phyloP scores from a whole-genome alignment of 2,113 vertebrate genomes.

The Lasiurus cinereus region DNA sequence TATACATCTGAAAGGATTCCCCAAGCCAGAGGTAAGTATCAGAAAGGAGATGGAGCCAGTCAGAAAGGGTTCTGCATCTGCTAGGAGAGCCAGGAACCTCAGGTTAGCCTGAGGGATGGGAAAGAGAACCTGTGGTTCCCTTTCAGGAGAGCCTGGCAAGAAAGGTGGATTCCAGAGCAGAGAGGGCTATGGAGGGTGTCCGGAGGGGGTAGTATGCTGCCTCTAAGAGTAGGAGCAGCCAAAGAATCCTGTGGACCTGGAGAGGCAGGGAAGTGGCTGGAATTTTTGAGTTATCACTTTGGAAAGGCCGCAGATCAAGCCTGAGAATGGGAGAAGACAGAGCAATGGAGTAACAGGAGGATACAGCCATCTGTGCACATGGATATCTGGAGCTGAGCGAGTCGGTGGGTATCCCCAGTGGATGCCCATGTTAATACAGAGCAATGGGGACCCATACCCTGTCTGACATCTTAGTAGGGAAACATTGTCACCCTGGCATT shows the following conservation, averaged over 20 bases:
- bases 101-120: not conserved
- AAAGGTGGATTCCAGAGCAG: not conserved
- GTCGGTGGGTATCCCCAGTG: not conserved
- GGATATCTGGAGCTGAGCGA: not conserved
- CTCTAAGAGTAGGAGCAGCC: not conserved
- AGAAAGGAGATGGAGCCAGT: not conserved
- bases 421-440: not conserved
- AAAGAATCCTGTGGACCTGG: not conserved
- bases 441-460: not conserved
- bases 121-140: no score
- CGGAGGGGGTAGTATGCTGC: accelerated
- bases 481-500: not conserved
- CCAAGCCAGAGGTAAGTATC: accelerated
- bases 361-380: no score
- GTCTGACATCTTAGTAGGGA: not conserved
- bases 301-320: not conserved
- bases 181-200: accelerated
- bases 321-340: not conserved
- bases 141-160: not conserved
- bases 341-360: accelerated
- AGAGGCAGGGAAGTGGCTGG: not conserved
- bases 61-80: not conserved
- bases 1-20: not conserved
- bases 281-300: not conserved
- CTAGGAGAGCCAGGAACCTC: not conserved